Conservation (phyloP, 2,797 vertebrate genomes). For the Enteromius fasciolatus region DNA sequence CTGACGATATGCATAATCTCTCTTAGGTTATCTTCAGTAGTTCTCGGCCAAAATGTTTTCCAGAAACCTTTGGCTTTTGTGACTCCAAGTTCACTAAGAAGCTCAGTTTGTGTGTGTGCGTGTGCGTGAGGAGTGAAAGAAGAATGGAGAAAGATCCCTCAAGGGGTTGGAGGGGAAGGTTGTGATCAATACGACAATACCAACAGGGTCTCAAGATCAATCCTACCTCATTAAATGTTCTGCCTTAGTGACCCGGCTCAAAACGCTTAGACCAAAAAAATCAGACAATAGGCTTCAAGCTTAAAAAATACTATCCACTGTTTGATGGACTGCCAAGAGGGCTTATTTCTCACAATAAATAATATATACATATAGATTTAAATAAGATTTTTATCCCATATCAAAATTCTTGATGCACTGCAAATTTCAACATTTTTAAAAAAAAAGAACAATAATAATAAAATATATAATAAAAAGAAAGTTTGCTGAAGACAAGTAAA, state of each 20-base stretch:
- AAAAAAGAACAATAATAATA: too few relatives aligned
- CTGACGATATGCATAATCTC: conserved; percentile 13
- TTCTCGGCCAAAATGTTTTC: conserved; percentile 33
- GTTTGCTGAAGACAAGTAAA: too few relatives aligned
- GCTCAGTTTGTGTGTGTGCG: not conserved
- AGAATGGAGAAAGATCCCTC: conserved; percentile 27
- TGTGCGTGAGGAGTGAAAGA: not conserved
- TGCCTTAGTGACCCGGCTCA: conserved; percentile 25
- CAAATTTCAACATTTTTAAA: too few relatives aligned
- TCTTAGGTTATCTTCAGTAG: conserved; percentile 11
- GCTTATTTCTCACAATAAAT: not conserved
- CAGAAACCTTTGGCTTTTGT: conserved; percentile 32
- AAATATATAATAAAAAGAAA: too few relatives aligned
- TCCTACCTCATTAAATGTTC: conserved; percentile 48
- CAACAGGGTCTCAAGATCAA: conserved; percentile 39
- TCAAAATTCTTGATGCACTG: too few relatives aligned
- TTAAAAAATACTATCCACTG: not conserved
- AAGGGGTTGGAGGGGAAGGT: conserved; percentile 22
- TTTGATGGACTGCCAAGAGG: not conserved
- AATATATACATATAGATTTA: too few relatives aligned
- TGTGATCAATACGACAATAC: conserved; percentile 45
- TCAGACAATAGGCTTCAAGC: not conserved
- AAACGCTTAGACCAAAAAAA: conserved; percentile 20
- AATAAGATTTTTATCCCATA: too few relatives aligned
- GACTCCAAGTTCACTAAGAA: not conserved